phyloP scores from a whole-genome alignment of 1,140 invertebrate genomes.

The Panulirus ornatus region DNA sequence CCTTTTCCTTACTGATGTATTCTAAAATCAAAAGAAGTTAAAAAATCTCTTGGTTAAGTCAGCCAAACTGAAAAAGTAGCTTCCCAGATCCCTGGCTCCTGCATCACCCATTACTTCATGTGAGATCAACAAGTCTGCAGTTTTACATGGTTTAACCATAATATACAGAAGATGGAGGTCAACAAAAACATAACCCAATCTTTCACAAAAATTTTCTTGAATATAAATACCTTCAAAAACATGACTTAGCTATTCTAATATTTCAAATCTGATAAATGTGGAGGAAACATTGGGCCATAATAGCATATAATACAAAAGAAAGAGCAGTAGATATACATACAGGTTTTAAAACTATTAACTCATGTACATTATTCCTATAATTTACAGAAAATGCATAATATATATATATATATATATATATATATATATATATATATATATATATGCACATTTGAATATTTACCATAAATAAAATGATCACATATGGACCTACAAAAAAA shows the following conservation, averaged over 20 bases:
- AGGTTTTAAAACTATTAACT: slow-evolving; percentile 26
- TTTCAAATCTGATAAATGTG: not conserved
- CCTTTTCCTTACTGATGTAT: no score
- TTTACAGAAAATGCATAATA: slow-evolving; percentile 22
- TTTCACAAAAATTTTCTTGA: not conserved
- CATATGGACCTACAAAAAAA: slow-evolving; percentile 40
- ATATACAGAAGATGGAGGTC: no score
- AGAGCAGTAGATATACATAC: not conserved
- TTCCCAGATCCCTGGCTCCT: no score
- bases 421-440: slow-evolving; percentile 44
- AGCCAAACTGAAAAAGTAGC: no score
- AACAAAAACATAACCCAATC: no score
- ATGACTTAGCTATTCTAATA: slow-evolving; percentile 6
- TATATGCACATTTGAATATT: slow-evolving; percentile 32
- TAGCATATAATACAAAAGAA: slow-evolving; percentile 28
- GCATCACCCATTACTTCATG: no score
- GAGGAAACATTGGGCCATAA: slow-evolving; percentile 18
- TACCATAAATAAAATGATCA: slow-evolving; percentile 63
- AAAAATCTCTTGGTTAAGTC: no score
- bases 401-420: slow-evolving; percentile 22
- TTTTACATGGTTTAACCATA: no score
- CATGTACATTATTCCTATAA: slow-evolving; percentile 32
- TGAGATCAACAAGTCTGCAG: no score
- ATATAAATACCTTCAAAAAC: not conserved
- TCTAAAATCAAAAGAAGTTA: no score